Evolutionary conservation across 2,797 vertebrate species (phyloP), one percentile per base, ranked within the genome.

Genomic region (Fistularia commersonii): DNA sequence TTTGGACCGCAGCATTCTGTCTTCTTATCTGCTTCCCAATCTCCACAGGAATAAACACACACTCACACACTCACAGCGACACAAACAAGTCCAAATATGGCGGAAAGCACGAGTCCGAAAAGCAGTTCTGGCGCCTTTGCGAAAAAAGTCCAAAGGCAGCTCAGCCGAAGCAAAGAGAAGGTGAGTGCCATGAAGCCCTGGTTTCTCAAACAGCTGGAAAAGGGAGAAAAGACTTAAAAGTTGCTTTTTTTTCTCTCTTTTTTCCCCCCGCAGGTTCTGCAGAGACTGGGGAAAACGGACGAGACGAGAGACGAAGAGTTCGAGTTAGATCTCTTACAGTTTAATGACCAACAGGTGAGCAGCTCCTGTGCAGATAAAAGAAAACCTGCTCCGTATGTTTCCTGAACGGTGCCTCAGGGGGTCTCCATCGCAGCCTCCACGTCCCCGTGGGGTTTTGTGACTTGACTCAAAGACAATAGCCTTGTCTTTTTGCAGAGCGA

Each of bases 91-190:
- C 34, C 8, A 51, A 65, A 56, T 12, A 86, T 84, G 76, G 79
- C 80, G 12, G 82, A 85, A 1, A 83, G 61, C 44, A 67, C 70
- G 3, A 83, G 79, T 73, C 84, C 86, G 33, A 90, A 86, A 66
- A 86, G 91, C 9, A 79, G 84, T 9, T 90, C 93, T 0, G 93
- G 92, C 38, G 89, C 91, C 46, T 94, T 97, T 57, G 90, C 94
- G 45, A 96, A 91, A 84, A 92, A 92, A 58, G 76, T 98, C 76
- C 97, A 98, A 75, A 93, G 94, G 60, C 91, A 64, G 55, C 82
- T 98, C 73, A 96, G 90, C 86, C 89, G 97, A 23, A 85, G 95
- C 23, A 96, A 97, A 77, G 97, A 98, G 82, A 98, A 95, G 94
- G 96, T 97, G 88, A 51, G 0, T 23, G 8, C 38, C 23, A 47